Percentiles rank a stretch among this genome's conserved stretches.
phyloP scores from a whole-genome alignment of 2,113 vertebrate species.

The Epinephelus moara region DNA sequence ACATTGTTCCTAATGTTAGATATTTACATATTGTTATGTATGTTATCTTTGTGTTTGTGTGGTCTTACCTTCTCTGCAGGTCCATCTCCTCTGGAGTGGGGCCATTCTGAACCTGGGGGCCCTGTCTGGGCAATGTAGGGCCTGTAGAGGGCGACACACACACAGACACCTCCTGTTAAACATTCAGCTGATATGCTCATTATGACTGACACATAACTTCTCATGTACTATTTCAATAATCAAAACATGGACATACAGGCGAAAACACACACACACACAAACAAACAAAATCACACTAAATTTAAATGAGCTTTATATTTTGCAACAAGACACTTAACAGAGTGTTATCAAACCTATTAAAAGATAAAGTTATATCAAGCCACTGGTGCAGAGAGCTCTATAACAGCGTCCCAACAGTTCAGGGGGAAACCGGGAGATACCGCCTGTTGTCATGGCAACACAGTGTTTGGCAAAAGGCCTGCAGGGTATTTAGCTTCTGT shows the following conservation, averaged over 20 bases:
- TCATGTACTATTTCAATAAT: not conserved
- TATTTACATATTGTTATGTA: not conserved
- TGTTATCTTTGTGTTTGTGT: not conserved
- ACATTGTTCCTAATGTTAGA: no score
- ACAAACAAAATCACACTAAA: not conserved
- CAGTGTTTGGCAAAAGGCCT: not conserved
- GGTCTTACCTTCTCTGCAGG: conserved; percentile 92
- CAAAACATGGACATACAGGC: not conserved
- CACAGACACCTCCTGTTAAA: conserved; percentile 27
- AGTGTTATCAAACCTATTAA: no score
- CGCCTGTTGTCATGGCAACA: no score
- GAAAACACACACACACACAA: no score
- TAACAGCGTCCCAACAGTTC: not conserved
- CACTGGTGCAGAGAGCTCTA: not conserved
- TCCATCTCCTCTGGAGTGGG: conserved; percentile 95
- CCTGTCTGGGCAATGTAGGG: conserved; percentile 93
- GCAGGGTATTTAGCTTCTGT: not conserved
- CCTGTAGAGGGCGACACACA: conserved; percentile 83
- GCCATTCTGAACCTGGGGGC: conserved; percentile 95
- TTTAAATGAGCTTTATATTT: not conserved
- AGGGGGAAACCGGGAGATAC: not conserved
- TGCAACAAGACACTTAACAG: no score
- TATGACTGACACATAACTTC: not conserved
- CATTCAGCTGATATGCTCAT: not conserved
- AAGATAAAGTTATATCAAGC: not conserved